These are phyloP conservation scores for Patella pellucida DNA, from an alignment of 2,888 invertebrate species.

Conservation along the genomic window DNA sequence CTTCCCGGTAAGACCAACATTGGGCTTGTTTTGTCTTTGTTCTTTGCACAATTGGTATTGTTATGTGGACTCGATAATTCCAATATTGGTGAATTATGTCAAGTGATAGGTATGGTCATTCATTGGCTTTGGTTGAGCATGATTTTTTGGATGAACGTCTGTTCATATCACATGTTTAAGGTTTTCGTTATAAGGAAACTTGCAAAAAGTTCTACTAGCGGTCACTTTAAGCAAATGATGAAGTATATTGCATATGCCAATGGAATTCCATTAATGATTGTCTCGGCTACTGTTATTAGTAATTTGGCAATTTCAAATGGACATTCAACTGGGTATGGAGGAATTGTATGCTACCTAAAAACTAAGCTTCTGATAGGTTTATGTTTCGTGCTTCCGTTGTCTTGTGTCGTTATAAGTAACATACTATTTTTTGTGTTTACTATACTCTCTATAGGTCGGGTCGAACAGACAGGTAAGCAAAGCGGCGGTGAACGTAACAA, in stretches of 20 bases:
- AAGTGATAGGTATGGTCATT: constrained; percentile 34
- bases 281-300: constrained; percentile 8
- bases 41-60: constrained; percentile 37
- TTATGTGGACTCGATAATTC: constrained; percentile 26
- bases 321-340: constrained; percentile 33
- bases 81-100: constrained; percentile 25
- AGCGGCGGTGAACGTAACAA: constrained; percentile 35
- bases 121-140: constrained; percentile 43
- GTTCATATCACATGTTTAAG: constrained; percentile 45
- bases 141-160: constrained; percentile 40
- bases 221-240: constrained; percentile 9
- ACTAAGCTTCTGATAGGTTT: constrained; percentile 26
- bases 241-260: constrained; percentile 19
- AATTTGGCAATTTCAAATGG: constrained; percentile 18
- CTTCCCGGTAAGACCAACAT: constrained; percentile 46
- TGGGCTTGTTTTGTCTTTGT: constrained; percentile 34
- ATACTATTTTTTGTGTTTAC: constrained; percentile 41
- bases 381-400: constrained; percentile 44
- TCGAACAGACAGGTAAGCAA: constrained; percentile 14
- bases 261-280: constrained; percentile 5
- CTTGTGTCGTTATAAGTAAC: constrained; percentile 40
- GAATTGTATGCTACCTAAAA: constrained; percentile 34
- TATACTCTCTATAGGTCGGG: constrained; percentile 35
- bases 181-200: constrained; percentile 33
- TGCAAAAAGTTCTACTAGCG: not conserved